These are phyloP conservation scores for Thera britannica DNA, from an alignment of 2,888 invertebrate genomes.

Conservation along the genomic window DNA sequence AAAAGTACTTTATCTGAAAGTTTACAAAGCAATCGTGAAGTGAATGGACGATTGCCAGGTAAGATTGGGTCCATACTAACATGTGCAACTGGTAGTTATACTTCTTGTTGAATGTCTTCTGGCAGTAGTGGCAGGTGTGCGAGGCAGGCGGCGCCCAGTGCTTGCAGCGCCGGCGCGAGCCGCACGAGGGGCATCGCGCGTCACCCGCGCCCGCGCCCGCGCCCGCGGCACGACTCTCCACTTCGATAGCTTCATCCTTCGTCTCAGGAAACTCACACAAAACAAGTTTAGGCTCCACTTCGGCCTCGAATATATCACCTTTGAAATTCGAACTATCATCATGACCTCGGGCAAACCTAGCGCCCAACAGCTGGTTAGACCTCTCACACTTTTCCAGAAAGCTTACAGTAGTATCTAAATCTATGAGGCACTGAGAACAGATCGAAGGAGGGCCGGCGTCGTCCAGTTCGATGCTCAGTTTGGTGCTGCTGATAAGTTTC, in stretches of 20 bases:
- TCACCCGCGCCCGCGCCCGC: constrained; percentile 18
- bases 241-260: constrained; percentile 23
- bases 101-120: constrained; percentile 61
- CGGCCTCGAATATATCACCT: constrained; percentile 8
- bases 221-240: constrained; percentile 19
- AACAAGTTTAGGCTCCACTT: constrained; percentile 1
- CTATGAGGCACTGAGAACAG: constrained; percentile 59
- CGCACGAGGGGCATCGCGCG: constrained; percentile 50
- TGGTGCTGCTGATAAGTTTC: constrained; percentile 53
- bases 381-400: constrained; percentile 62
- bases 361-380: constrained; percentile 51
- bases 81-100: constrained; percentile 62
- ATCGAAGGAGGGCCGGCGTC: constrained; percentile 58
- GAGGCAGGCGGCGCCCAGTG: constrained; percentile 51
- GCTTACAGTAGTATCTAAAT: constrained; percentile 57
- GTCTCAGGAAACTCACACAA: neutral
- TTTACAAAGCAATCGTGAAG: neutral
- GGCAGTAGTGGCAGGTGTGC: constrained; percentile 57
- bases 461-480: constrained; percentile 50
- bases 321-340: constrained; percentile 21
- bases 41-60: too few relatives aligned
- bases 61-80: constrained; percentile 46
- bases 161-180: constrained; percentile 53
- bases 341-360: constrained; percentile 19
- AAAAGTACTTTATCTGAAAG: neutral